Evolutionary conservation across 1,140 invertebrate species (phyloP).

Genomic region (Aleiodes sp.): DNA sequence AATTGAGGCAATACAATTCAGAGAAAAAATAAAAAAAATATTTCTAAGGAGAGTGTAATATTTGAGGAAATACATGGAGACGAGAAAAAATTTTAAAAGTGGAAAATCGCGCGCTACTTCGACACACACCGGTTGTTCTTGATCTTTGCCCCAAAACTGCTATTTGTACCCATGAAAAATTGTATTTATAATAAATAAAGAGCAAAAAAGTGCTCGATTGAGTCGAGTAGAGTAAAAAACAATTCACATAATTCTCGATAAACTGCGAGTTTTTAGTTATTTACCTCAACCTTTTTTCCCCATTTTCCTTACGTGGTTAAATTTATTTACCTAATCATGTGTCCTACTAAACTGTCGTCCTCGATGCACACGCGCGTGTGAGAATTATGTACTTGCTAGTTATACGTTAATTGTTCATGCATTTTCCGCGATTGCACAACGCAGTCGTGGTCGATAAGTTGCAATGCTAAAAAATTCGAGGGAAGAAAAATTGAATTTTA

Average conservation of each 20-base stretch:
- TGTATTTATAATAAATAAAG: background rate
- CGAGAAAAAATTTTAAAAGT: no score
- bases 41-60: no score
- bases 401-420: slow-evolving; percentile 32
- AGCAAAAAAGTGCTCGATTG: background rate
- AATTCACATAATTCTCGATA: background rate
- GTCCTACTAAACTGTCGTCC: slow-evolving; percentile 40
- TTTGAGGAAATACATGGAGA: no score
- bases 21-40: no score
- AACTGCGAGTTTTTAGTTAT: no score
- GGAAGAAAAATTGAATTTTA: no score
- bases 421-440: slow-evolving; percentile 43
- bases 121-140: background rate
- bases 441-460: slow-evolving; percentile 28
- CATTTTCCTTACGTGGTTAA: background rate
- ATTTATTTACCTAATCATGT: slow-evolving; percentile 37
- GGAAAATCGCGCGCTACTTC: background rate
- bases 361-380: slow-evolving; percentile 30
- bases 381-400: slow-evolving; percentile 29
- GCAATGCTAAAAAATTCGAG: slow-evolving; percentile 35
- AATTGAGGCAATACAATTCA: no score
- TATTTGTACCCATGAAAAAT: background rate
- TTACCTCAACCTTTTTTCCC: no score
- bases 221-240: background rate
- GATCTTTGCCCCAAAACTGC: background rate